phyloP scores from a whole-genome alignment of 2,888 invertebrate species.

The Scaptomyza polygonia region DNA sequence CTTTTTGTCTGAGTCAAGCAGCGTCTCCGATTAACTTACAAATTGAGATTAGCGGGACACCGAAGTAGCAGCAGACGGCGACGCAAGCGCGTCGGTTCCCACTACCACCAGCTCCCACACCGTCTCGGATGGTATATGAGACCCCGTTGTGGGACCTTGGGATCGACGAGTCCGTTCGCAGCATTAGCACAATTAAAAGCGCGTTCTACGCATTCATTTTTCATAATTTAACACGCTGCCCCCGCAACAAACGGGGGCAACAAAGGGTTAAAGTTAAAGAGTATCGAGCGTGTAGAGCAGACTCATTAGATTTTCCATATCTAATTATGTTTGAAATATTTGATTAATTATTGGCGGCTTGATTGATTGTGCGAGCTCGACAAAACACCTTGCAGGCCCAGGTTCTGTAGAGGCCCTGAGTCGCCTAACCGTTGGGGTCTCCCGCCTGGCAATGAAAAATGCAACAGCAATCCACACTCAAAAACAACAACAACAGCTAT shows the following conservation, averaged over 20 bases:
- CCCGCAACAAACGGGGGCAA: conserved; percentile 63
- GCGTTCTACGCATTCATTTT: conserved; percentile 78
- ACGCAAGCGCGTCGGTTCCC: conserved; percentile 16
- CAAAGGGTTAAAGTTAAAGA: conserved; percentile 65
- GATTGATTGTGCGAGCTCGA: conserved; percentile 67
- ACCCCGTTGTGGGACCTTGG: conserved; percentile 58
- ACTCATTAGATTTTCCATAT: conserved; percentile 80
- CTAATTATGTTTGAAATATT: conserved; percentile 77
- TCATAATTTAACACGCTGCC: conserved; percentile 80
- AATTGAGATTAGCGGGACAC: conserved; percentile 83
- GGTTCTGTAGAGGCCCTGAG: conserved; percentile 31
- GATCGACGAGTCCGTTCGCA: conserved; percentile 21
- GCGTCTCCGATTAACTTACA: conserved; percentile 81
- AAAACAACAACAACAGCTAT: conserved; percentile 43
- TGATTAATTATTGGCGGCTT: conserved; percentile 77
- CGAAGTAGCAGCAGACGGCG: conserved; percentile 57
- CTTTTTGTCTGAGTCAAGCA: conserved; percentile 60
- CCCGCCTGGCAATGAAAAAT: conserved; percentile 72
- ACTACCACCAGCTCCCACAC: conserved; percentile 17
- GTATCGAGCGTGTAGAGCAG: conserved; percentile 51
- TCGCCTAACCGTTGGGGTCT: conserved; percentile 25
- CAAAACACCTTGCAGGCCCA: conserved; percentile 60
- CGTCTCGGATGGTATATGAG: conserved; percentile 58
- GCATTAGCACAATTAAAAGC: conserved; percentile 80
- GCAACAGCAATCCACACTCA: conserved; percentile 44